Conservation (phyloP, 2,113 vertebrate species). For the Hydrolagus affinis region DNA sequence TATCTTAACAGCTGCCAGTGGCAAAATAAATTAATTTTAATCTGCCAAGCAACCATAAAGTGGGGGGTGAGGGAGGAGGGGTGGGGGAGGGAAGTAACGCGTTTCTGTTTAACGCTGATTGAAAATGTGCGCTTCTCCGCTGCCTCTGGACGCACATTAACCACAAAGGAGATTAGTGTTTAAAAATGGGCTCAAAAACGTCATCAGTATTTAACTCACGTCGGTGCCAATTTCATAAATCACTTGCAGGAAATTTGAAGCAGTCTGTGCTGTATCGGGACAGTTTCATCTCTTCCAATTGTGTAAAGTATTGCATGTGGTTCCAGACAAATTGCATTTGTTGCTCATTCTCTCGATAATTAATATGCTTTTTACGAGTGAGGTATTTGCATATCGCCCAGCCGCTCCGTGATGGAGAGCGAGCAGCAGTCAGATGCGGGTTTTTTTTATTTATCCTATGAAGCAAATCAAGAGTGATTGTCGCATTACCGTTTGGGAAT, state of each 20-base stretch:
- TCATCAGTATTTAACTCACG: not conserved
- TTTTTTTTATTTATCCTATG: constrained; percentile 47
- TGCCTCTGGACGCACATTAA: not conserved
- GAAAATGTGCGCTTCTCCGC: not conserved
- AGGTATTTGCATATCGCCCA: constrained; percentile 61
- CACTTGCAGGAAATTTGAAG: constrained; percentile 15
- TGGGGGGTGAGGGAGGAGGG: too few relatives aligned
- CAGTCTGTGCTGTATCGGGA: not conserved
- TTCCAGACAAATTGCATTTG: constrained; percentile 23
- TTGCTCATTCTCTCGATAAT: constrained; percentile 51
- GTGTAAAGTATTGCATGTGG: not conserved
- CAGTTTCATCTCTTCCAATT: not conserved
- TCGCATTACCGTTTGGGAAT: constrained; percentile 53
- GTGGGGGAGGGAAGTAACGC: not conserved
- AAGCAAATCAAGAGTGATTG: constrained; percentile 64
- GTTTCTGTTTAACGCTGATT: constrained; percentile 21
- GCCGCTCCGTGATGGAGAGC: constrained; percentile 53
- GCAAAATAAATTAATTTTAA: constrained; percentile 20
- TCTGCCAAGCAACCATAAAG: constrained; percentile 10
- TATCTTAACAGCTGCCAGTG: constrained; percentile 22
- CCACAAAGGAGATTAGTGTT: not conserved
- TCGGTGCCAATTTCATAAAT: constrained; percentile 1
- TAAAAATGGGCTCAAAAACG: not conserved
- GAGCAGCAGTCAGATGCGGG: constrained; percentile 59
- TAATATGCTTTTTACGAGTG: constrained; percentile 58